phyloP scores from a whole-genome alignment of 2,113 vertebrate species.

The Aspiorhynchus laticeps region DNA sequence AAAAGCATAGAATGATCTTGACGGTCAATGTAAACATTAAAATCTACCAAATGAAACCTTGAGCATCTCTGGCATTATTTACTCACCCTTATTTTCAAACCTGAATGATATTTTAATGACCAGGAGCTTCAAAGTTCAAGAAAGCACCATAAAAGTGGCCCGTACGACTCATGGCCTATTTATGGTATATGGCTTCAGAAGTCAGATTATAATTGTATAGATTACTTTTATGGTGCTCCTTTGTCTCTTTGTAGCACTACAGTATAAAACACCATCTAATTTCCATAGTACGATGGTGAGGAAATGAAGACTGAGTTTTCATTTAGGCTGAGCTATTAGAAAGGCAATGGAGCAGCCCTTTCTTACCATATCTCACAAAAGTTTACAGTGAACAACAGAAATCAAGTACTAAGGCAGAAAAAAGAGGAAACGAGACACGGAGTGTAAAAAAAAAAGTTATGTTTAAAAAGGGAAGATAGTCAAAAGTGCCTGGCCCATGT shows the following conservation, averaged over 20 bases:
- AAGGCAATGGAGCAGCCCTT: neutral
- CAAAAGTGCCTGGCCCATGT: conserved; percentile 20
- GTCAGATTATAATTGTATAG: neutral
- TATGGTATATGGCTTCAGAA: neutral
- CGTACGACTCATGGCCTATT: neutral
- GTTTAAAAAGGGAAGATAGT: conserved; percentile 23
- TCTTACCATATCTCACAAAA: neutral
- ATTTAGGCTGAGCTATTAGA: neutral
- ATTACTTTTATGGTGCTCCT: neutral
- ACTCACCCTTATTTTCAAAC: neutral
- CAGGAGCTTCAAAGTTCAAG: neutral
- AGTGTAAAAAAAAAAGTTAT: conserved; percentile 15
- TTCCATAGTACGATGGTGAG: neutral
- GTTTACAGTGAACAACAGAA: conserved; percentile 47
- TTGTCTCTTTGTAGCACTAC: neutral
- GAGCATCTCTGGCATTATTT: neutral
- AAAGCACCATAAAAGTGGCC: neutral
- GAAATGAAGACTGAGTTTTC: neutral
- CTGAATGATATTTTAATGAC: neutral
- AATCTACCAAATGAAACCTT: neutral
- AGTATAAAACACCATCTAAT: neutral
- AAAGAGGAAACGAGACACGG: neutral
- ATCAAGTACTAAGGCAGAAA: conserved; percentile 54
- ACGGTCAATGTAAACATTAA: conserved; percentile 53
- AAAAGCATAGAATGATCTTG: conserved; percentile 51